Evolutionary conservation across 1,140 invertebrate genomes (phyloP).

Genomic region (Heliconius nattereri): DNA sequence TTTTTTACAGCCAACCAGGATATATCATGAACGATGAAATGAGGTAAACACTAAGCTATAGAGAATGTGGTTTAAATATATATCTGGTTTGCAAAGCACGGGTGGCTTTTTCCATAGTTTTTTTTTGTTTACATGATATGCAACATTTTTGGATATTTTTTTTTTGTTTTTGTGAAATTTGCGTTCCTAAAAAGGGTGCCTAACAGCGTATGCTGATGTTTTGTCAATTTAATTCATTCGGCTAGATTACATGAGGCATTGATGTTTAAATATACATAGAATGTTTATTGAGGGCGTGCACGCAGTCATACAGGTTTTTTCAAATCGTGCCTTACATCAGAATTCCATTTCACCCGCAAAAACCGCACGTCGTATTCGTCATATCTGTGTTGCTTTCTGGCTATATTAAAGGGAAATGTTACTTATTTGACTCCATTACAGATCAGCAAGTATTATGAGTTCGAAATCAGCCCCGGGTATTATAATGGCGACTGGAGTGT

Average conservation of each 20-base stretch:
- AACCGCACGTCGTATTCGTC: constrained; percentile 10
- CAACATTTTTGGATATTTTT: background rate
- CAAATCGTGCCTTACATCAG: background rate
- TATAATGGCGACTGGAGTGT: constrained; percentile 91
- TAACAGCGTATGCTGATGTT: background rate
- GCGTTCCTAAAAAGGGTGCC: background rate
- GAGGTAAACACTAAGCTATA: constrained; percentile 61
- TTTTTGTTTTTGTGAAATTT: background rate
- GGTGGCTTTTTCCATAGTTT: constrained; percentile 25
- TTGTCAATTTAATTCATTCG: background rate
- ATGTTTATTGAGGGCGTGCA: constrained; percentile 8
- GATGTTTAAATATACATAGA: background rate
- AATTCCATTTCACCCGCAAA: background rate
- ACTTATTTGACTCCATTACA: constrained; percentile 41
- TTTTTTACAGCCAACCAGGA: constrained; percentile 63
- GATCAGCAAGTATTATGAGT: constrained; percentile 90
- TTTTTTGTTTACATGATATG: constrained; percentile 1
- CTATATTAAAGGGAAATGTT: background rate
- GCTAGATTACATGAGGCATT: constrained; percentile 7
- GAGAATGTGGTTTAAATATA: constrained; percentile 40
- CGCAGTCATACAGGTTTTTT: background rate
- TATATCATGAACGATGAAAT: constrained; percentile 58
- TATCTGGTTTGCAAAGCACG: constrained; percentile 38
- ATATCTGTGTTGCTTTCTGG: constrained; percentile 7
- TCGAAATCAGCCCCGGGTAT: constrained; percentile 93